Evolutionary conservation across 2,888 invertebrate genomes (phyloP), one percentile per base, ranked within the genome.

Genomic region (Gastracanthus pulcherrimus): DNA sequence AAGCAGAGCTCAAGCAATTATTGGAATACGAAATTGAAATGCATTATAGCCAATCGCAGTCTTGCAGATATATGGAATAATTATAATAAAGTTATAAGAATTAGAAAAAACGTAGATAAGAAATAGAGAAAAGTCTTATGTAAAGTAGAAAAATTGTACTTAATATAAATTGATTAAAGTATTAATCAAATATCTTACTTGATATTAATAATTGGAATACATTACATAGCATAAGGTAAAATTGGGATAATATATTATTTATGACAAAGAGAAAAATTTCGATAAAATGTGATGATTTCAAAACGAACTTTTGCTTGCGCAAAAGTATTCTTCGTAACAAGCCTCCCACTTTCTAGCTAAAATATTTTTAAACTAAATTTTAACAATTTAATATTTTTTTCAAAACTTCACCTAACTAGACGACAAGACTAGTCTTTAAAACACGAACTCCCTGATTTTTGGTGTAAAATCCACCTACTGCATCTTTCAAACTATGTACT

Each of bases 401-500:
- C 75, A 41, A 76, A 70, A 77, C n/a, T 82, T 80, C 55, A 64
- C 38, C 69, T 77, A 82, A 67, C 76, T 76, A 82, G 82, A 76
- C 70, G 72, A 48, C 69, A 67, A 80, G 72, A 82, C 80, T 82
- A 82, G 78, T 60, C 55, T 66, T 66, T 76, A 45, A 76, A 82
- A 76, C 60, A 36, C 38, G n/a, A 79, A 77, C 36, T 82, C 29
- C 71, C 58, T 74, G 64, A 76, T 72, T 31, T 31, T 29, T 60
- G 55, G 72, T 77, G 64, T 69, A 69, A 80, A 76, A 76, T 51
- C 23, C 75, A 55, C 31, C 69, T 60, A 69, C 38, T 41, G 45
- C 48, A 66, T 80, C 45, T 36, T 74, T n/a, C 13, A 76, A 74
- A 74, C 66, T 77, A 80, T 74, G 19, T 48, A 51, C 82, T 82